Evolutionary conservation across 1,140 invertebrate genomes (phyloP).

Genomic region (Archivesica marissinica): DNA sequence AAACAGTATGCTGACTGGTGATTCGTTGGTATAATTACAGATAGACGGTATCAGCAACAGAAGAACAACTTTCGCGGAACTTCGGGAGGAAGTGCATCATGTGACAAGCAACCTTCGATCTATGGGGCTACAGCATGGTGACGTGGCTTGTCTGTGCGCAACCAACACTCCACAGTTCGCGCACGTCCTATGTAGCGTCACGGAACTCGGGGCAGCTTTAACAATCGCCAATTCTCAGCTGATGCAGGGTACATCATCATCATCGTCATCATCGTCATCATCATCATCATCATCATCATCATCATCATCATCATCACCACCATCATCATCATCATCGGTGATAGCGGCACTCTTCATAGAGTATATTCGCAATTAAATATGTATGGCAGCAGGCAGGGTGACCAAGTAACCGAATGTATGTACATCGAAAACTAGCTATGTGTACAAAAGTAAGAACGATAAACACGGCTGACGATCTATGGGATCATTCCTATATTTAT

Average conservation of each 20-base stretch:
- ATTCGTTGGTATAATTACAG: constrained; percentile 44
- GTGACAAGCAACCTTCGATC: constrained; percentile 87
- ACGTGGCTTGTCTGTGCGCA: constrained; percentile 89
- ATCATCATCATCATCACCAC: no score
- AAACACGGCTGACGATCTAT: no score
- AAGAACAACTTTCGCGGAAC: constrained; percentile 88
- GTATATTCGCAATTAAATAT: no score
- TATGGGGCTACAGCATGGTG: constrained; percentile 87
- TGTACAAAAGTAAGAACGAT: no score
- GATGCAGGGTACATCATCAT: constrained; percentile 88
- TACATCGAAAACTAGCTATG: no score
- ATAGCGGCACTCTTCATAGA: no score
- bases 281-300: no score
- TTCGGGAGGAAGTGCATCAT: constrained; percentile 87
- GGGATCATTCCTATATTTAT: no score
- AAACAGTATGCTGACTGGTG: neutral
- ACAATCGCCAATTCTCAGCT: constrained; percentile 93
- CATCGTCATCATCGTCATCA: no score
- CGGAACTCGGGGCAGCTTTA: constrained; percentile 89
- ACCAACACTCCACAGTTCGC: constrained; percentile 92
- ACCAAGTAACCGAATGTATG: no score
- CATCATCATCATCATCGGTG: no score
- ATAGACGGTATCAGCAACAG: constrained; percentile 87
- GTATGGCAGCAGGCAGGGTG: no score
- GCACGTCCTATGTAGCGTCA: constrained; percentile 88